phyloP scores from a whole-genome alignment of 35 echinoderm and acorn worm genomes.

The Lytechinus variegatus region DNA sequence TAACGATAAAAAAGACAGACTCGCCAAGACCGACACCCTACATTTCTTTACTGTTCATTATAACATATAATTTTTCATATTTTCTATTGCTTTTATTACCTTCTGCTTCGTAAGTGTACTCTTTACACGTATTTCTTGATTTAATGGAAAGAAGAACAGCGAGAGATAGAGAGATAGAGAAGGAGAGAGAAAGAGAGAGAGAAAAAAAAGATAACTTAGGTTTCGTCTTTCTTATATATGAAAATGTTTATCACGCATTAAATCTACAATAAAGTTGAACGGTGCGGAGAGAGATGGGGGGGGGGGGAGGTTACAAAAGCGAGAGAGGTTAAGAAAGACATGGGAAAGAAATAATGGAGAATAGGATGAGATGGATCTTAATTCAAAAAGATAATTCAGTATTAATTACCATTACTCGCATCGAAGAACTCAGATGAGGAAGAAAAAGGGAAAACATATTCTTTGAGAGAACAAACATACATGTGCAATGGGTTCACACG shows the following conservation, averaged over 20 bases:
- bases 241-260: no score
- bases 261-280: not conserved
- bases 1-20: no score
- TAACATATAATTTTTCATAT: no score
- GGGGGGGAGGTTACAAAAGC: not conserved
- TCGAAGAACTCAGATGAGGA: not conserved
- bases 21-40: no score
- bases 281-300: not conserved
- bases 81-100: no score
- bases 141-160: not conserved
- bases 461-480: no score
- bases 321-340: not conserved
- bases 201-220: conserved; percentile 4
- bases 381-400: not conserved
- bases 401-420: not conserved
- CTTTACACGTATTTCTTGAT: no score
- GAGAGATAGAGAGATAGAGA: not conserved
- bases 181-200: not conserved
- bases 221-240: no score
- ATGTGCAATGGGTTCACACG: no score
- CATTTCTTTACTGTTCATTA: no score
- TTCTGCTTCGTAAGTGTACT: no score
- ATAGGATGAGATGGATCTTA: not conserved
- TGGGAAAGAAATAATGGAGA: not conserved
- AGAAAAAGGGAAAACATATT: no score